A percentile compares a stretch with the other conserved stretches of the same genome.
These are phyloP conservation scores for Linyphia triangularis DNA, from an alignment of 2,888 invertebrate species.

Conservation along the genomic window DNA sequence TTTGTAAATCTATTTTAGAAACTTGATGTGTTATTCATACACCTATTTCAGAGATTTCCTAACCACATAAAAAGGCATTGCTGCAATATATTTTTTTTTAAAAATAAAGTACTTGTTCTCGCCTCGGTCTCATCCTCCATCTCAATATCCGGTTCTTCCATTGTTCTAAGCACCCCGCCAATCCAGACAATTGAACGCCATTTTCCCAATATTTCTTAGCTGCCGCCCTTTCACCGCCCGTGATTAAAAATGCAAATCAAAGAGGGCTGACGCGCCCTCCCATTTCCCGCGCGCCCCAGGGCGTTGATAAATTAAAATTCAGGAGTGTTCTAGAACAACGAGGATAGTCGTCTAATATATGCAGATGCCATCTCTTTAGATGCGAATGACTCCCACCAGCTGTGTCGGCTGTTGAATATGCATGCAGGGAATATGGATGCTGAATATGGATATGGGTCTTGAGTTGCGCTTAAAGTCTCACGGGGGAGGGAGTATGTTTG, in stretches of 20 bases:
- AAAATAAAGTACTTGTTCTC: neutral
- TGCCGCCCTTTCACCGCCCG: neutral
- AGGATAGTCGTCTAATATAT: constrained; percentile 36
- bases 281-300: neutral
- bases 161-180: neutral
- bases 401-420: constrained; percentile 69
- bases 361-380: constrained; percentile 64
- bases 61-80: too few species aligned
- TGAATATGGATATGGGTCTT: neutral
- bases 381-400: constrained; percentile 68
- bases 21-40: too few species aligned
- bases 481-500: neutral
- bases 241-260: constrained; percentile 72
- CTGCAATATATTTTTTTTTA: too few species aligned
- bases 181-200: neutral
- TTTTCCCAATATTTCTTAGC: neutral
- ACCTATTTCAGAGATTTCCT: too few species aligned
- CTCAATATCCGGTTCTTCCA: neutral
- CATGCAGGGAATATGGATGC: constrained; percentile 30
- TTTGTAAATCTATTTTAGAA: too few species aligned
- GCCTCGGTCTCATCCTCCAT: neutral
- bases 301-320: constrained; percentile 69
- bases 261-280: neutral
- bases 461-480: neutral
- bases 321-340: constrained; percentile 5